Evolutionary conservation across 1,140 invertebrate species (phyloP).

Genomic region (Platyscapa corneri): DNA sequence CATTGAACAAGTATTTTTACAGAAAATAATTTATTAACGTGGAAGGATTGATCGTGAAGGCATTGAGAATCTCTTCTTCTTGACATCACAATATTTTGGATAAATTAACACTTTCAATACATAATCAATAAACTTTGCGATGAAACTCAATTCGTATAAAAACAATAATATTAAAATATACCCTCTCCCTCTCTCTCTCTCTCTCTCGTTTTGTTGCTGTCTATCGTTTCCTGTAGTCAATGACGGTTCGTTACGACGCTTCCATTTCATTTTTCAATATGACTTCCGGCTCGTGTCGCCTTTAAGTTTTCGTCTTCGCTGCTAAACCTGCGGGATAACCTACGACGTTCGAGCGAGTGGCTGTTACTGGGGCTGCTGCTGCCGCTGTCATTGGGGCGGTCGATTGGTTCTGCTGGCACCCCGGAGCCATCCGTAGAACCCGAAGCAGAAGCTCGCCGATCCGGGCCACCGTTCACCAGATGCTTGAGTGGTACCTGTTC

Average conservation of each 20-base stretch:
- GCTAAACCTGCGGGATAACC: not conserved
- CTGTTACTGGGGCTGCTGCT: conserved; percentile 57
- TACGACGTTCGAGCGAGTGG: not conserved
- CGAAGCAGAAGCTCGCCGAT: conserved; percentile 59
- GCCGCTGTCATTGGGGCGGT: conserved; percentile 14
- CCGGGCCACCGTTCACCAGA: conserved; percentile 68
- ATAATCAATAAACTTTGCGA: not conserved
- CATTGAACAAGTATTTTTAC: conserved; percentile 38
- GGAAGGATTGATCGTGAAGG: not conserved
- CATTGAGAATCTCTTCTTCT: not conserved
- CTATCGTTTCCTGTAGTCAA: not conserved
- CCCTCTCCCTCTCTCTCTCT: not conserved
- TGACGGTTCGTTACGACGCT: not conserved
- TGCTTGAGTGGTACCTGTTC: conserved; percentile 67
- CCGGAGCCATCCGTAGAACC: conserved; percentile 57
- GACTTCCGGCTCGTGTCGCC: conserved; percentile 2
- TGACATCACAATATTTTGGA: not conserved
- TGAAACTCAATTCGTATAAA: not conserved
- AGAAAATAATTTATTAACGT: not conserved
- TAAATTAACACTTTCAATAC: not conserved
- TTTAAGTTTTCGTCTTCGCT: conserved; percentile 7
- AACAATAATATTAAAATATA: not conserved
- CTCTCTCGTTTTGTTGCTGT: not conserved
- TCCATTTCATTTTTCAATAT: conserved; percentile 22
- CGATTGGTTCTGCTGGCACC: conserved; percentile 55